These are phyloP conservation scores for Tetrax tetrax DNA, from an alignment of 2,113 vertebrate genomes.

Conservation along the genomic window DNA sequence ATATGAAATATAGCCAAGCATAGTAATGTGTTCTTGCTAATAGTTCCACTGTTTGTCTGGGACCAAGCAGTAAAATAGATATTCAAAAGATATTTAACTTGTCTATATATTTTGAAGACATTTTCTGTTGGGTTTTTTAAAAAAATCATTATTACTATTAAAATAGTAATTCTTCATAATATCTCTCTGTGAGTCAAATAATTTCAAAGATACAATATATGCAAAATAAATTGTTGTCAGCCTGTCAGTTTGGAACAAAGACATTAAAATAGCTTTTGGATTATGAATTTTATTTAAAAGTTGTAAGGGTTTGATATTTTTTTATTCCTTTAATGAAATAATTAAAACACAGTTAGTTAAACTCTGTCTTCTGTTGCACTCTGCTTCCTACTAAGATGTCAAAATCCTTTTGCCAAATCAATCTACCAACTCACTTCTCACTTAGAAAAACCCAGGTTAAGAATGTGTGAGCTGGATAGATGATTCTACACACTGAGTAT, in stretches of 20 bases:
- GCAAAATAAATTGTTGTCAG: background rate
- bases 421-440: background rate
- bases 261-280: background rate
- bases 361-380: background rate
- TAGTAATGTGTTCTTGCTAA: constrained; percentile 70
- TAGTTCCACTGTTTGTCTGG: constrained; percentile 61
- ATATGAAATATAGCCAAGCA: constrained; percentile 63
- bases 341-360: background rate
- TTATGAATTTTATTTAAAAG: background rate
- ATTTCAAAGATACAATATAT: background rate
- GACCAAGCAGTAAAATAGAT: constrained; percentile 34
- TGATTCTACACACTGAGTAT: background rate
- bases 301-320: background rate
- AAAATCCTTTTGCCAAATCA: constrained; percentile 8
- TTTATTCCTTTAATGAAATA: background rate
- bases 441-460: background rate
- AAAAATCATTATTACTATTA: background rate
- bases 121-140: background rate
- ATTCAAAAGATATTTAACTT: constrained; percentile 20
- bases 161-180: background rate
- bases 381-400: background rate
- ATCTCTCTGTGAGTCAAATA: background rate
- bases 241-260: background rate
- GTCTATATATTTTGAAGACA: constrained; percentile 14
- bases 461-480: background rate